Conservation (phyloP, 2,888 invertebrate genomes). For the Unio delphinus region DNA sequence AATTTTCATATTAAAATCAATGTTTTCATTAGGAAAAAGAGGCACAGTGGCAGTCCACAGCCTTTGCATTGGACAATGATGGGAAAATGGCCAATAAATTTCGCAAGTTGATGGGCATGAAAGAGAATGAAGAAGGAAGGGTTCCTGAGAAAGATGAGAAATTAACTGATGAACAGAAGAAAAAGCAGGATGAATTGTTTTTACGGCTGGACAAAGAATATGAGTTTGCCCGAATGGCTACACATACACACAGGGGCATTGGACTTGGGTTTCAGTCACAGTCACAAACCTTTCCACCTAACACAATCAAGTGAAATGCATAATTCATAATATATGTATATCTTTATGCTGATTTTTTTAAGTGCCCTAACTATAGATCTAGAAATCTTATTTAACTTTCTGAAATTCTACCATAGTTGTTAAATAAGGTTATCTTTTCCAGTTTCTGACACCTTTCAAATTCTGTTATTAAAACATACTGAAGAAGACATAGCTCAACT, state of each 20-base stretch:
- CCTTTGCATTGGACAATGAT: slow-evolving; percentile 83
- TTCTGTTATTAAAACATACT: too few species aligned
- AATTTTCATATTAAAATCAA: background rate
- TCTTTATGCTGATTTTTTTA: background rate
- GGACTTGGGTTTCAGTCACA: slow-evolving; percentile 73
- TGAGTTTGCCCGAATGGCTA: slow-evolving; percentile 93
- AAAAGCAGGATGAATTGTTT: slow-evolving; percentile 82
- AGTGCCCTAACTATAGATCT: background rate
- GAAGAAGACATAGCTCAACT: too few species aligned
- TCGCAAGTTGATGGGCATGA: slow-evolving; percentile 96
- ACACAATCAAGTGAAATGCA: slow-evolving; percentile 12
- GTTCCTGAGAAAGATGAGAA: slow-evolving; percentile 44
- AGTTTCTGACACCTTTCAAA: too few species aligned
- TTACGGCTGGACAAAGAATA: slow-evolving; percentile 95
- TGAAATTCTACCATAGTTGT: too few species aligned
- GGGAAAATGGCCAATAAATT: slow-evolving; percentile 95
- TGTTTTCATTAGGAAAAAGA: slow-evolving; percentile 45
- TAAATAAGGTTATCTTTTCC: too few species aligned
- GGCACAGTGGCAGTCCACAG: slow-evolving; percentile 61
- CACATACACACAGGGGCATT: slow-evolving; percentile 89
- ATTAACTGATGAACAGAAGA: slow-evolving; percentile 55
- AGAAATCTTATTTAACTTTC: background rate
- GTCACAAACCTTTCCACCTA: slow-evolving; percentile 27
- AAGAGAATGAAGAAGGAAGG: slow-evolving; percentile 72
- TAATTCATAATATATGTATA: background rate